Evolutionary conservation across 2,797 vertebrate genomes (phyloP), one percentile per base, ranked within the genome.

Genomic region (Poecilia picta): DNA sequence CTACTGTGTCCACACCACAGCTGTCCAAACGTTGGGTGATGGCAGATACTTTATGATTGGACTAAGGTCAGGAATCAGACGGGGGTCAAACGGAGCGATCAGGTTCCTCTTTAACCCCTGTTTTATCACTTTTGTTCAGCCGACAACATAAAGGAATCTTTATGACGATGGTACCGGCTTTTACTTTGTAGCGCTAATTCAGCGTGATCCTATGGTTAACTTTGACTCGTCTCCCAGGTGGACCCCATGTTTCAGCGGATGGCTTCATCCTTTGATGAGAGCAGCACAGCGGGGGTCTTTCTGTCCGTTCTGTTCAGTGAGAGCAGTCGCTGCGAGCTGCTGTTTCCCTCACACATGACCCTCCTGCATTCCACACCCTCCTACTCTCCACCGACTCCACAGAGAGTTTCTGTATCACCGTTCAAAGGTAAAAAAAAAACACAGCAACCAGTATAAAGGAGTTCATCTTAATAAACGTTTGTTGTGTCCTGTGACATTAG

Each of bases 191-290:
- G 28, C 13, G 0, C 18, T 71, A 51, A 64, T 41, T 47, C 7
- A 64, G 6, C 2, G 47, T 7, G 2, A 8, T 33, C n/a, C 6
- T 36, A 41, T 18, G 23, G 47, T 47, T 70, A 3, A 20, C 74
- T 66, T 25, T 86, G 5, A 5, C 12, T 15, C 2, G 28, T 41
- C 51, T 0, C n/a, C 23, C 89, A 99, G 98, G 92, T 97, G 41
- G 97, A 99, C 84, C 98, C 98, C 85, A 96, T 98, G 96, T 98
- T 99, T 92, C 98, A 97, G 91, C 96, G 95, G 55, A 95, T 96
- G 1, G 96, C 96, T 0, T 94, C 96, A 0, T 97, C 97, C 0
- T 99, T 99, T 0, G 97, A 98, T 25, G 98, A 99, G 83, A 97
- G 97, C 93, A 98, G 95, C 90, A 96, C 96, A 0, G 94, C 95